Evolutionary conservation across 2,888 invertebrate species (phyloP), one percentile per base, ranked within the genome.

Genomic region (Neelides folsomi): DNA sequence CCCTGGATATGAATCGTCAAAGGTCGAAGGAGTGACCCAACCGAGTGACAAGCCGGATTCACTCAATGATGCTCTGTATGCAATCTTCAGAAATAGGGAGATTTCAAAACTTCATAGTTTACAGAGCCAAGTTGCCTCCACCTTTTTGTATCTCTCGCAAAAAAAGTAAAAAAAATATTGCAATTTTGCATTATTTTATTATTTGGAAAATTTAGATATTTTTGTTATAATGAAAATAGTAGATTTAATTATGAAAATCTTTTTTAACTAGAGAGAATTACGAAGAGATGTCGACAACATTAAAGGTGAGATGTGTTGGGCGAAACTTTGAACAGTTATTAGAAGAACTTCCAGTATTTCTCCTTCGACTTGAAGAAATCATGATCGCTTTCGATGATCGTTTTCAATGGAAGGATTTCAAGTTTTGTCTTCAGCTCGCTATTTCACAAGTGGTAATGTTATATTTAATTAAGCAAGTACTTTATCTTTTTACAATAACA

Each of bases 391-490:
- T 80, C 57, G 80, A 80, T 65, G 79, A 79, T 56, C 76, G 77
- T 64, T 69, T 78, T 50, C 77, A 77, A 55, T 77, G 77, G 76
- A 73, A 75, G 51, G 77, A 78, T 63, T 78, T 78, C 65, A 77
- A 78, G 64, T 78, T 78, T 67, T 77, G 77, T 63, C 77, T 79
- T 60, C 78, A 77, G 70, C 71, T 77, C 42, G 77, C 76, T 20
- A 77, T 77, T 19, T 79, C 79, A 57, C 80, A 80, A 77, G 77
- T 80, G 63, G 81, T 80, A 70, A n/a, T n/a, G n/a, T n/a, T n/a
- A n/a, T n/a, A n/a, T n/a, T n/a, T n/a, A n/a, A n/a, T n/a, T n/a
- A n/a, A n/a, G n/a, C n/a, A n/a, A n/a, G n/a, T n/a, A n/a, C n/a
- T n/a, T n/a, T n/a, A n/a, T n/a, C n/a, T n/a, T n/a, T n/a, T n/a